Conservation (phyloP, 2,797 vertebrate species). For the Peromyscus eremicus region DNA sequence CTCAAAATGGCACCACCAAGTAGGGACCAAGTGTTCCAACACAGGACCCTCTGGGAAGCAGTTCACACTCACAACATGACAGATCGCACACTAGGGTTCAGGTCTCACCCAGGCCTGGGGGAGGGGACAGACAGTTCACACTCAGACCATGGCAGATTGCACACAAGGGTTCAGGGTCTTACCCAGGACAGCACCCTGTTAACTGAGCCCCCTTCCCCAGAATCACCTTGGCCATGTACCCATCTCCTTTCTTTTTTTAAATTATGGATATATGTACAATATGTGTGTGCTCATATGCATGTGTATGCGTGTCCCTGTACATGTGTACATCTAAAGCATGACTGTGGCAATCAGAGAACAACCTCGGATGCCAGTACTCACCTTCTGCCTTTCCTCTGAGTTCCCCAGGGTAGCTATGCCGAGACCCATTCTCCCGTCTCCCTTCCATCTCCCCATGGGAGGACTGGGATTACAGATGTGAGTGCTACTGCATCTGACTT, state of each 20-base stretch:
- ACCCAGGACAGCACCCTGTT: background rate
- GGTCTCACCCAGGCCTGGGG: background rate
- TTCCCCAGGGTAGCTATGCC: background rate
- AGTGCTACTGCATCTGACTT: background rate
- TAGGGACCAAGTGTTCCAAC: background rate
- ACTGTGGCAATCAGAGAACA: background rate
- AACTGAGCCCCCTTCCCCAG: accelerated
- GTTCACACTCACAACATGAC: background rate
- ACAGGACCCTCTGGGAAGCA: background rate
- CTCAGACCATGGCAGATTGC: background rate
- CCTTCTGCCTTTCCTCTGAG: background rate
- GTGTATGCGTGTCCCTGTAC: background rate
- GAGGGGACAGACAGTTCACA: background rate
- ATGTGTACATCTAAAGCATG: background rate
- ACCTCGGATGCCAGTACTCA: background rate
- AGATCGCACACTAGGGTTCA: background rate
- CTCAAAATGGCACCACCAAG: background rate
- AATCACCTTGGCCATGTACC: background rate
- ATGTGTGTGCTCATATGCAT: background rate
- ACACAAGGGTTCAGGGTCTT: background rate
- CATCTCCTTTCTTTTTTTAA: background rate
- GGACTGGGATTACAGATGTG: background rate
- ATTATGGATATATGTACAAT: background rate
- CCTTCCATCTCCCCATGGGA: background rate
- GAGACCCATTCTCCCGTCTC: too few species aligned